These are phyloP conservation scores for Protula sp. DNA, from an alignment of 2,888 invertebrate species.

Conservation along the genomic window DNA sequence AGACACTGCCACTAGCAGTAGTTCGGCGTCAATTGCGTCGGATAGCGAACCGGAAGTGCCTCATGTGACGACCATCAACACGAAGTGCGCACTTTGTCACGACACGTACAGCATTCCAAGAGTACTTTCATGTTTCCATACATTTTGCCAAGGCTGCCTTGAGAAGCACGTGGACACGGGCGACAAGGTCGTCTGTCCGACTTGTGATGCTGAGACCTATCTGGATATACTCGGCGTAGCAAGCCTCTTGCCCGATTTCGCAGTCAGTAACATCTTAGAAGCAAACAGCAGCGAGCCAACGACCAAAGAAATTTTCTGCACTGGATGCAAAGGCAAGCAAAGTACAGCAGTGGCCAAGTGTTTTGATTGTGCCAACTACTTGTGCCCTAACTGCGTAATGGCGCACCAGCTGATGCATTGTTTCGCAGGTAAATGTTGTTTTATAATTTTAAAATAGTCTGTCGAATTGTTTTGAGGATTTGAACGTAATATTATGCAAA, in stretches of 20 bases:
- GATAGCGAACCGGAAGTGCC: conserved; percentile 23
- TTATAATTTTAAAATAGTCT: no score
- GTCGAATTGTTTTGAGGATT: no score
- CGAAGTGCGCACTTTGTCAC: conserved; percentile 66
- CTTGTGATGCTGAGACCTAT: conserved; percentile 56
- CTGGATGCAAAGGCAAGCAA: conserved; percentile 93
- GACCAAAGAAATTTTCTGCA: conserved; percentile 64
- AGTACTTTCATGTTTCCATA: conserved; percentile 60
- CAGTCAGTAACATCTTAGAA: conserved; percentile 57
- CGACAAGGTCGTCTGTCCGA: conserved; percentile 72
- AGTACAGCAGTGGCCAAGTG: conserved; percentile 92
- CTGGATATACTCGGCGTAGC: conserved; percentile 57
- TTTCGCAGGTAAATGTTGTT: conserved; percentile 72
- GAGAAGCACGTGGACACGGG: conserved; percentile 60
- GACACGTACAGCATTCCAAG: conserved; percentile 61
- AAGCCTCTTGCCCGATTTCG: conserved; percentile 66
- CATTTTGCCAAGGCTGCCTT: conserved; percentile 76
- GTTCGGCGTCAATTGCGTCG: conserved; percentile 42
- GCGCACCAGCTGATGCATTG: conserved; percentile 99
- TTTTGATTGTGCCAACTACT: conserved; percentile 90
- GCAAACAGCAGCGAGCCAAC: conserved; percentile 37
- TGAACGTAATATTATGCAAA: no score
- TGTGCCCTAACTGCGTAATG: conserved; percentile 96
- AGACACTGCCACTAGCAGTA: conserved; percentile 32
- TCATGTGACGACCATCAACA: neutral